Evolutionary conservation across 2,113 vertebrate genomes (phyloP).

Genomic region (Zosterops borbonicus): DNA sequence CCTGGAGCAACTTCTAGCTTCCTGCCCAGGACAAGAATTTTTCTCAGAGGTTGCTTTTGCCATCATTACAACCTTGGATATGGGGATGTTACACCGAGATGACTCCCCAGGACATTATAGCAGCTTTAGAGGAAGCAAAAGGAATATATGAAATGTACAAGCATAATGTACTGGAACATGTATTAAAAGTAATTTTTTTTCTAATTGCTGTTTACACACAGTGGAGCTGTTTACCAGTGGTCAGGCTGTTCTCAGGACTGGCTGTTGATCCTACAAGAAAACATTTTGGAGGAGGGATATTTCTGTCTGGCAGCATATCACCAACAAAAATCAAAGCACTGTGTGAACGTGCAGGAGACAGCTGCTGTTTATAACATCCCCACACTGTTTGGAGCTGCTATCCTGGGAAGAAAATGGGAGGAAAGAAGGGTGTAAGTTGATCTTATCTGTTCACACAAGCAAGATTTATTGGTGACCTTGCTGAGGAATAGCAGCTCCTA

Average conservation of each 20-base stretch:
- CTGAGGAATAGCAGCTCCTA: not conserved
- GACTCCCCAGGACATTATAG: not conserved
- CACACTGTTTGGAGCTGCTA: not conserved
- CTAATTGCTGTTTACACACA: fast-evolving
- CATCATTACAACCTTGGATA: not conserved
- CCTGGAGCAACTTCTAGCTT: not conserved
- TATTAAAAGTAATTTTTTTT: not conserved
- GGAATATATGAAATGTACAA: not conserved
- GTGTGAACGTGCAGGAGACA: not conserved
- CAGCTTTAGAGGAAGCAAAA: not conserved
- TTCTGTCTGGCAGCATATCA: not conserved
- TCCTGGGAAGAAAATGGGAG: constrained; percentile 3
- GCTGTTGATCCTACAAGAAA: not conserved
- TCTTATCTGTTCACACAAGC: not conserved
- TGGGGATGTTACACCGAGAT: not conserved
- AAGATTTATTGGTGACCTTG: constrained; percentile 25
- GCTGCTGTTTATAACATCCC: constrained; percentile 11
- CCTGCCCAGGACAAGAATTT: not conserved
- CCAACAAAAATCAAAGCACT: not conserved
- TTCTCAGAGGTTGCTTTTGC: not conserved
- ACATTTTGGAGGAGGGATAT: not conserved
- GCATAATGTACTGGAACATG: not conserved
- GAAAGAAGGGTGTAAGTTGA: not conserved
- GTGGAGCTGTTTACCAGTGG: not conserved
- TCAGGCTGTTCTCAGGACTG: not conserved